phyloP scores from a whole-genome alignment of 2,797 vertebrate genomes.

The Myotis findleyi region DNA sequence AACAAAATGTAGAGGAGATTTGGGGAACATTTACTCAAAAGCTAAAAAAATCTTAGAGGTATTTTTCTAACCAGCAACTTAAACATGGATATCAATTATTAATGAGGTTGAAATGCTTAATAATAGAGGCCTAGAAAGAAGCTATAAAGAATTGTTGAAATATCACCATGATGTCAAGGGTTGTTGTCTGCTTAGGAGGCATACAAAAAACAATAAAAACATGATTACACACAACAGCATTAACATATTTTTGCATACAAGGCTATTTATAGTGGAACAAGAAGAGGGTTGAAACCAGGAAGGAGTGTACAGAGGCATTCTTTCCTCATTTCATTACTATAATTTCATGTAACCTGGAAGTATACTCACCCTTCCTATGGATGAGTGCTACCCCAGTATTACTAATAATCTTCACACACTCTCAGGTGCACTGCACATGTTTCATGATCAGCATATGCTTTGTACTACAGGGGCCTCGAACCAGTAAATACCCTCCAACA shows the following conservation, averaged over 20 bases:
- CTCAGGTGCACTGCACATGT: neutral
- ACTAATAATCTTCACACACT: neutral
- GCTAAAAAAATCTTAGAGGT: slow-evolving; percentile 86
- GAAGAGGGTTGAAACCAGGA: neutral
- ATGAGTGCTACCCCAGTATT: slow-evolving; percentile 21
- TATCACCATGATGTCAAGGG: slow-evolving; percentile 76
- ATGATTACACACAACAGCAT: neutral
- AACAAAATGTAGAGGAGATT: slow-evolving; percentile 85
- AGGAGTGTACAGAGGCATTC: neutral
- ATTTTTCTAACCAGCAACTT: slow-evolving; percentile 83
- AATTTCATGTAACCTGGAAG: slow-evolving; percentile 21
- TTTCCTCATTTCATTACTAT: neutral
- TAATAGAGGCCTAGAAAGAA: slow-evolving; percentile 73
- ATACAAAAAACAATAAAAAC: slow-evolving; percentile 73
- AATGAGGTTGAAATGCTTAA: slow-evolving; percentile 84
- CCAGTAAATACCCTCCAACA: slow-evolving; percentile 17
- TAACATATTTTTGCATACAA: slow-evolving; percentile 7
- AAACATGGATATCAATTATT: slow-evolving; percentile 84
- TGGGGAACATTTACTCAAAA: slow-evolving; percentile 87
- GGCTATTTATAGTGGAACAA: neutral
- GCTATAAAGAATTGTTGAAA: slow-evolving; percentile 79
- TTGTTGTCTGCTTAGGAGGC: slow-evolving; percentile 71
- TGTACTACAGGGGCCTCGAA: slow-evolving; percentile 53
- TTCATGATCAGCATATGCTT: slow-evolving; percentile 53
- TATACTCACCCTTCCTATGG: slow-evolving; percentile 7